A percentile compares a stretch with the other conserved stretches of the same genome.
Conservation (phyloP, 1,140 invertebrate genomes). For the Pogonomyrmex barbatus region DNA sequence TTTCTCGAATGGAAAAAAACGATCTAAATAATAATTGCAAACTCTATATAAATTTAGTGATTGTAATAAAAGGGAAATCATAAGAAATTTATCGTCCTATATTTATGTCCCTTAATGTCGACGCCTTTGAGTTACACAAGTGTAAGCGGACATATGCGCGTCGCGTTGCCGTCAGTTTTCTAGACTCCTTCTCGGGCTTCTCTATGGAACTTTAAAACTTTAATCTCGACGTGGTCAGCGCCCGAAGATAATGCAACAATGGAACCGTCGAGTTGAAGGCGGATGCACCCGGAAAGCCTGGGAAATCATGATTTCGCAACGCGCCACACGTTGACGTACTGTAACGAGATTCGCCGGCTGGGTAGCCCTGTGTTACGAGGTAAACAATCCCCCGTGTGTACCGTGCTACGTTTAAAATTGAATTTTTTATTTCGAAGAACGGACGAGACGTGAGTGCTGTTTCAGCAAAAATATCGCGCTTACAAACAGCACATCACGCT, state of each 20-base stretch:
- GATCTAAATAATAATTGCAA: neutral
- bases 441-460: conserved; percentile 25
- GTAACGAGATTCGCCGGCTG: conserved; percentile 66
- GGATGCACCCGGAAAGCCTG: conserved; percentile 57
- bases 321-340: conserved; percentile 62
- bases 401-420: conserved; percentile 59
- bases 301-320: conserved; percentile 70
- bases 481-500: conserved; percentile 41
- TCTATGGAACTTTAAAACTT: conserved; percentile 78
- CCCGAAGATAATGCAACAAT: conserved; percentile 79
- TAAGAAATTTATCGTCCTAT: neutral
- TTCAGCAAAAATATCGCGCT: conserved; percentile 40
- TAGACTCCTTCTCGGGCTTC: conserved; percentile 57
- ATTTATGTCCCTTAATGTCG: conserved; percentile 46
- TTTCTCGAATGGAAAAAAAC: neutral
- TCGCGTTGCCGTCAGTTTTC: conserved; percentile 62
- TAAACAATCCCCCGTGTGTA: conserved; percentile 64
- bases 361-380: conserved; percentile 9
- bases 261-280: conserved; percentile 61
- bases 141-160: conserved; percentile 47
- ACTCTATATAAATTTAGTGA: conserved; percentile 19
- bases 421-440: conserved; percentile 61
- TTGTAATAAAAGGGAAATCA: neutral
- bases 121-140: conserved; percentile 54
- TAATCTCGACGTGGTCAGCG: conserved; percentile 77